Base-by-base conservation (phyloP, 2,113 vertebrate genomes). In the Cyrtonyx montezumae region DNA sequence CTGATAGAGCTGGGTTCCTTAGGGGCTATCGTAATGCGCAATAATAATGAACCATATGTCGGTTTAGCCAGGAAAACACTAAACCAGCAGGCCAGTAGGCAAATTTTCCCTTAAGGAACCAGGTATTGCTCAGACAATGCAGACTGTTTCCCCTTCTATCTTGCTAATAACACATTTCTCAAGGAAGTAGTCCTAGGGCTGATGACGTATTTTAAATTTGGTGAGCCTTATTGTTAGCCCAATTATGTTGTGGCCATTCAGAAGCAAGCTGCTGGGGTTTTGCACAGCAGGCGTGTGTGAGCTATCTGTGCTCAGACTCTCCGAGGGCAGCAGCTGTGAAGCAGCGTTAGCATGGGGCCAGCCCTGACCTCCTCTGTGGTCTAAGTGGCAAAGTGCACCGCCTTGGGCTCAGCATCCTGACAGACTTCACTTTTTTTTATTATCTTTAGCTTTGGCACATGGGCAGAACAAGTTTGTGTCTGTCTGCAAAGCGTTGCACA, bases 81-180 rank as follows among this genome's bases (percentile, higher is more conserved):
- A 65, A 9, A 86, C 88, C 92, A 84, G 78, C 76, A 79, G 86
- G 62, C 86, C 49, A 69, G 79, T 71, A 53, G 90, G 88, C 90
- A 94, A 73, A n/a, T 46, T 90, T 86, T 92, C 66, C 77, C 77
- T 81, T 90, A 86, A 88, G 61, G 92, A 88, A 79, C 43, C 96
- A 96, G 94, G 92, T 95, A 96, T 76, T 88, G 66, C 94, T 86
- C 65, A 94, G 94, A 94, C 95, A 96, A 90, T 94, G 74, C 83
- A 81, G 77, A 58, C 65, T 26, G 19, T 68, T 96, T 96, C 90
- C 93, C 83, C 67, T 90, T 30, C 83, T 81, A 30, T 45, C 69
- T 73, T 28, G 46, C 79, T 86, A 86, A 94, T 78, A 88, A 88
- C 8, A 59, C 69, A 23, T 82, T 88, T 67, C 77, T 81, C 84